Conservation (phyloP, 2,888 invertebrate species). For the Epirrita christyi region DNA sequence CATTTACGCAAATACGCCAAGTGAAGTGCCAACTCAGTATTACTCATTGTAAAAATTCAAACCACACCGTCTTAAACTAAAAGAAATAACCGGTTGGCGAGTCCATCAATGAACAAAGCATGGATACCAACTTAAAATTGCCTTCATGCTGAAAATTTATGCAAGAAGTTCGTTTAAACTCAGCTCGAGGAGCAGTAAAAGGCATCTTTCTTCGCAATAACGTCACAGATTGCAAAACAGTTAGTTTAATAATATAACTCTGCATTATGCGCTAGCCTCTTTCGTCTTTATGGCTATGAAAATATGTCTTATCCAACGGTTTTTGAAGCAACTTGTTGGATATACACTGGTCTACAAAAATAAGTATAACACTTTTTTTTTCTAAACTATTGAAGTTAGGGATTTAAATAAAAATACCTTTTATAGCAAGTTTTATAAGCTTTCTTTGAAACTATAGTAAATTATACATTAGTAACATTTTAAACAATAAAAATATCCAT, state of each 20-base stretch:
- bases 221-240: slow-evolving; percentile 17
- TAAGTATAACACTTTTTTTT: no score
- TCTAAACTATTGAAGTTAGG: no score
- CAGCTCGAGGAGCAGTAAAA: slow-evolving; percentile 36
- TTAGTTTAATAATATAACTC: slow-evolving; percentile 4
- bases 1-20: no score
- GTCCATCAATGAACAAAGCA: slow-evolving; percentile 27
- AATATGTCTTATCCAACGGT: slow-evolving; percentile 37
- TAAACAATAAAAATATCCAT: no score
- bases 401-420: no score
- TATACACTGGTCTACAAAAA: no score
- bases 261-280: slow-evolving; percentile 41
- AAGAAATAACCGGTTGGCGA: slow-evolving; percentile 4
- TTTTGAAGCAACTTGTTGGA: slow-evolving; percentile 4
- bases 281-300: slow-evolving; percentile 37
- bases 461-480: no score
- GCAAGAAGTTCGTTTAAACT: slow-evolving; percentile 25
- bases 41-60: slow-evolving; percentile 2
- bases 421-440: no score
- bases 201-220: slow-evolving; percentile 45
- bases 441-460: no score
- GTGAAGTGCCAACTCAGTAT: no score
- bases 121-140: slow-evolving; percentile 11
- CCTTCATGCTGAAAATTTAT: slow-evolving; percentile 20
- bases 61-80: not conserved